These are phyloP conservation scores for Sipha flava DNA, from an alignment of 1,140 invertebrate species.

Conservation along the genomic window DNA sequence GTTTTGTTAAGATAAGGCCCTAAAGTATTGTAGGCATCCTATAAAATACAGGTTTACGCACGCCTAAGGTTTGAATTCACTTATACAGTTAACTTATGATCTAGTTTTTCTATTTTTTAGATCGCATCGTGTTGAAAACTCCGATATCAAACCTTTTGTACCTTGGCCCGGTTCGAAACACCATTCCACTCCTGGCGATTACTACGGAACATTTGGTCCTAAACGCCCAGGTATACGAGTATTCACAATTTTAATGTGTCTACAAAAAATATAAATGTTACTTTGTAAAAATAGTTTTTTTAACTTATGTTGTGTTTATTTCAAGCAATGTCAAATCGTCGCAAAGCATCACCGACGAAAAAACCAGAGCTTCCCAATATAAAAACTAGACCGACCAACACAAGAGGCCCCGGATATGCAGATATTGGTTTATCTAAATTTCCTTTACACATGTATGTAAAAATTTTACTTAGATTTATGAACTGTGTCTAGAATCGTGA, in stretches of 20 bases:
- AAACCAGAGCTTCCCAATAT: not conserved
- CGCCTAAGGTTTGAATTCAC: too few species aligned
- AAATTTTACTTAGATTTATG: too few species aligned
- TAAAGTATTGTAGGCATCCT: too few species aligned
- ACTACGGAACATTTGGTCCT: slow-evolving; percentile 13
- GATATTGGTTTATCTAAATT: not conserved
- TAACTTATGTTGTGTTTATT: not conserved
- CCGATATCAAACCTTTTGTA: not conserved
- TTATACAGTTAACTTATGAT: too few species aligned
- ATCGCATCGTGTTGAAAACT: not conserved
- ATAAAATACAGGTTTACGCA: too few species aligned
- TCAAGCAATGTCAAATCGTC: not conserved
- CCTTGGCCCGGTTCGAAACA: not conserved
- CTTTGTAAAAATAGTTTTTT: not conserved
- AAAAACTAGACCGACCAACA: not conserved
- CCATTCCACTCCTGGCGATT: not conserved
- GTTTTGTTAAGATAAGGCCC: too few species aligned
- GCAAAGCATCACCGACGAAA: not conserved
- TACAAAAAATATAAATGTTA: not conserved
- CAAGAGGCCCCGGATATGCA: not conserved
- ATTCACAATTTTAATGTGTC: not conserved
- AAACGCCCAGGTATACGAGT: not conserved
- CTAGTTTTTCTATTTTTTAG: too few species aligned
- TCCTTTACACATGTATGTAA: not conserved
- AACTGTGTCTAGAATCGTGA: too few species aligned